Evolutionary conservation across 2,797 vertebrate species (phyloP).

Genomic region (Neosilurus mollespiculum): DNA sequence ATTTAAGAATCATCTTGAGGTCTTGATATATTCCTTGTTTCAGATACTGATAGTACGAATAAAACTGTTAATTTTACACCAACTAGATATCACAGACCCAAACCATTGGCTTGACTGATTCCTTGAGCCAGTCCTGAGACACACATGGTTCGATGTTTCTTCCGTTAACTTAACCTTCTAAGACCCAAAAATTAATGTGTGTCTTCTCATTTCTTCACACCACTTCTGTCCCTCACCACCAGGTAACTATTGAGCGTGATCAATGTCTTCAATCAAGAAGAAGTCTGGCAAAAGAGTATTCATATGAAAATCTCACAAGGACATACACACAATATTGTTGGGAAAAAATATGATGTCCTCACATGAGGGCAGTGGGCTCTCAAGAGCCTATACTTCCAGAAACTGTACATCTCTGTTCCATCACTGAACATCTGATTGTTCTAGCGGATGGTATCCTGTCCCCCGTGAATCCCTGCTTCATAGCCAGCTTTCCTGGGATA

Average conservation of each 20-base stretch:
- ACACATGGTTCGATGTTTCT: not conserved
- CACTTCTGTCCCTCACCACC: no score
- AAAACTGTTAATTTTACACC: not conserved
- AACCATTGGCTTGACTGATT: not conserved
- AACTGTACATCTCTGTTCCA: not conserved
- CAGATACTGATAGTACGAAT: constrained; percentile 28
- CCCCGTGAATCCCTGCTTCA: not conserved
- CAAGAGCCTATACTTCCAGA: not conserved
- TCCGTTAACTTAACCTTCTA: not conserved
- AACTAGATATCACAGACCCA: not conserved
- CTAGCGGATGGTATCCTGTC: no score
- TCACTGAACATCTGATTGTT: not conserved
- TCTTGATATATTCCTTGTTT: constrained; percentile 26
- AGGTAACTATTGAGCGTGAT: no score
- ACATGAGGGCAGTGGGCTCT: no score
- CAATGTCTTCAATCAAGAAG: no score
- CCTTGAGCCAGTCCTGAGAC: not conserved
- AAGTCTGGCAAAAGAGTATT: no score
- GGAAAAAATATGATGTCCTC: no score
- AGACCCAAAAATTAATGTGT: no score
- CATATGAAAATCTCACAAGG: no score
- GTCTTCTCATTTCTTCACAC: no score
- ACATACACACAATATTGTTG: no score
- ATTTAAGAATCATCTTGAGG: not conserved
- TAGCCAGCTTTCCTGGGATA: not conserved